Percentiles rank a stretch among this genome's conserved stretches.
These are phyloP conservation scores for Tadarida brasiliensis DNA, from an alignment of 2,797 vertebrate genomes.

Conservation along the genomic window DNA sequence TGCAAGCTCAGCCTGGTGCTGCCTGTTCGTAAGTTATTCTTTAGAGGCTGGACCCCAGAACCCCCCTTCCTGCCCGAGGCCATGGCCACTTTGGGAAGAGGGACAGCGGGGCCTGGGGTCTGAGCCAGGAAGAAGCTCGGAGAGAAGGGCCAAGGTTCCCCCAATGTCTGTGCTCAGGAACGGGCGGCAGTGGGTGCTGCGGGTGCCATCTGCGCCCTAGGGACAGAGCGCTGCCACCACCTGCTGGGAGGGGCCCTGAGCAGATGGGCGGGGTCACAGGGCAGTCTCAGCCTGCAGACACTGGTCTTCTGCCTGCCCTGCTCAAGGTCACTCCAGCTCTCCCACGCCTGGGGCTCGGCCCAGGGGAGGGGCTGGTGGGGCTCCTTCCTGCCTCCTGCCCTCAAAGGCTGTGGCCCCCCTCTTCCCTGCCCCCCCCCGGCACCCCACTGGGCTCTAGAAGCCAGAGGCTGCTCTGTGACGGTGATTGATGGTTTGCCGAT, in stretches of 20 bases:
- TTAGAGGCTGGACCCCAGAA: not conserved
- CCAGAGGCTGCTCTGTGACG: conserved; percentile 47
- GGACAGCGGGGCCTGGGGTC: fast-evolving
- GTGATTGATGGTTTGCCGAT: conserved; percentile 76
- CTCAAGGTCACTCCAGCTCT: conserved; percentile 5
- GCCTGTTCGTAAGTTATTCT: not conserved
- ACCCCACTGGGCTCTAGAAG: not conserved
- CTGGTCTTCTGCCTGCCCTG: not conserved
- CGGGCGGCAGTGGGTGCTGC: not conserved
- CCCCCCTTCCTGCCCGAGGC: not conserved
- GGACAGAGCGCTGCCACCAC: fast-evolving
- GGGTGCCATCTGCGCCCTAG: fast-evolving
- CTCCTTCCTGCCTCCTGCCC: not conserved
- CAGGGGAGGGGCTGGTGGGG: not conserved
- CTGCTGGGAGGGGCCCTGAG: not conserved
- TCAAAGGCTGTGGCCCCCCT: not conserved
- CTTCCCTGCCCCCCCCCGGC: fast-evolving
- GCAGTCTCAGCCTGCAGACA: not conserved
- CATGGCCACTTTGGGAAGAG: not conserved
- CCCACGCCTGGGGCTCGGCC: not conserved
- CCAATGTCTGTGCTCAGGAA: not conserved
- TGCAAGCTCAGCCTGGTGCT: conserved; percentile 32
- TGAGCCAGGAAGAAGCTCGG: not conserved
- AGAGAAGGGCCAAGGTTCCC: not conserved
- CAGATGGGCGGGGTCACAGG: not conserved